These are phyloP conservation scores for Hassar affinis DNA, from an alignment of 2,113 vertebrate species.

Conservation along the genomic window DNA sequence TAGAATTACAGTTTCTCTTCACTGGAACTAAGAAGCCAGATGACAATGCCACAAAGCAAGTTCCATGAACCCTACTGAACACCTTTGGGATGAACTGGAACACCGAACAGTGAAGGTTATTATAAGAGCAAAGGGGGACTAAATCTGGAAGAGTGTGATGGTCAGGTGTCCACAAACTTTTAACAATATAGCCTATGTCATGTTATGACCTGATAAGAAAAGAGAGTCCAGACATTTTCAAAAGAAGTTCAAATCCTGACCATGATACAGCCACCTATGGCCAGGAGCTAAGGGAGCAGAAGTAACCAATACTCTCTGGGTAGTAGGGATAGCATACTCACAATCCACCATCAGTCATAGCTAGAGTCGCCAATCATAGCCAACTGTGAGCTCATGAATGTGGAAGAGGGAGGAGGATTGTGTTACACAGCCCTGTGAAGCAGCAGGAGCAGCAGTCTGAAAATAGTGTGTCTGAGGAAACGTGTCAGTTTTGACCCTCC, in stretches of 20 bases:
- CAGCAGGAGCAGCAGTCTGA: no score
- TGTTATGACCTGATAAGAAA: background rate
- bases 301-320: background rate
- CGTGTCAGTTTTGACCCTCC: background rate
- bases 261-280: background rate
- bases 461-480: background rate
- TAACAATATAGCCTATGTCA: no score
- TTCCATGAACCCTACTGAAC: no score
- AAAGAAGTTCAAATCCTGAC: background rate
- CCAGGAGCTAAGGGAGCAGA: no score
- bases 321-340: background rate
- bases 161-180: no score
- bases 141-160: no score
- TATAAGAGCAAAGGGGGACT: no score
- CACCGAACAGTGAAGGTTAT: no score
- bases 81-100: no score
- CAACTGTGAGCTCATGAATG: background rate
- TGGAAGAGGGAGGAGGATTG: background rate
- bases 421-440: background rate
- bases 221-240: background rate
- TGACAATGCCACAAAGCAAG: no score
- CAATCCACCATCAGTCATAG: background rate
- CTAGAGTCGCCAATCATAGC: background rate
- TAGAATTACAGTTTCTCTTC: no score
- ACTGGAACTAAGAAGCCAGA: no score